Percentiles rank a stretch among this genome's conserved stretches.
Conservation (phyloP, 2,888 invertebrate genomes). For the Aethes cnicana region DNA sequence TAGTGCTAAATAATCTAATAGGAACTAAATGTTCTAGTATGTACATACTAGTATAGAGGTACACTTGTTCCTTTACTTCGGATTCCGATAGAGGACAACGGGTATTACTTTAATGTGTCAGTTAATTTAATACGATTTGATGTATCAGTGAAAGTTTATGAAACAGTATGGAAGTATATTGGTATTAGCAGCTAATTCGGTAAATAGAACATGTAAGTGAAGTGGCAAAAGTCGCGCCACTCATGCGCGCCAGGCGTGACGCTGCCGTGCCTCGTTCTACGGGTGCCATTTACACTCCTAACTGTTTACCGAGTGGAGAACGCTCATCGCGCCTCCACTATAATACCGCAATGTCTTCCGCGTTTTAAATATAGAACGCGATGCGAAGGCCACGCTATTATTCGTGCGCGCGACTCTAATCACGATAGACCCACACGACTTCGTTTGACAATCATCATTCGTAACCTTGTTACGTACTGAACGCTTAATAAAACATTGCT, state of each 20-base stretch:
- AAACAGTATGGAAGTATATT: no score
- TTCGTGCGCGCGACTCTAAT: conserved; percentile 59
- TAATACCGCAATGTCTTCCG: conserved; percentile 55
- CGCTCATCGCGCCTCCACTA: conserved; percentile 51
- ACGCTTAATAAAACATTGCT: background rate
- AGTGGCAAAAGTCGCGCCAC: conserved; percentile 26
- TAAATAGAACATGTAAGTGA: no score
- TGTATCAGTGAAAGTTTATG: no score
- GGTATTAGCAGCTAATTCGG: no score
- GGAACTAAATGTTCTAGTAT: no score
- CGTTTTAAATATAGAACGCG: conserved; percentile 76
- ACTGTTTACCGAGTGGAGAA: conserved; percentile 65
- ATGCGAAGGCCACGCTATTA: conserved; percentile 73
- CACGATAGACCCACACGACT: conserved; percentile 40
- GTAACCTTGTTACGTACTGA: background rate
- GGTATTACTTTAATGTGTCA: no score
- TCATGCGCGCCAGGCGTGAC: conserved; percentile 42
- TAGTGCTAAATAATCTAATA: no score
- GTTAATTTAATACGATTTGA: no score
- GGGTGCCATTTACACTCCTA: conserved; percentile 58
- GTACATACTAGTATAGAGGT: no score
- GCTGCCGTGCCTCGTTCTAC: conserved; percentile 45
- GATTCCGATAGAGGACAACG: no score
- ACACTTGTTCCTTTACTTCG: no score
- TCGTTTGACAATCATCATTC: background rate